Base-by-base conservation (phyloP, 1,140 invertebrate species). In the Lerema accius region DNA sequence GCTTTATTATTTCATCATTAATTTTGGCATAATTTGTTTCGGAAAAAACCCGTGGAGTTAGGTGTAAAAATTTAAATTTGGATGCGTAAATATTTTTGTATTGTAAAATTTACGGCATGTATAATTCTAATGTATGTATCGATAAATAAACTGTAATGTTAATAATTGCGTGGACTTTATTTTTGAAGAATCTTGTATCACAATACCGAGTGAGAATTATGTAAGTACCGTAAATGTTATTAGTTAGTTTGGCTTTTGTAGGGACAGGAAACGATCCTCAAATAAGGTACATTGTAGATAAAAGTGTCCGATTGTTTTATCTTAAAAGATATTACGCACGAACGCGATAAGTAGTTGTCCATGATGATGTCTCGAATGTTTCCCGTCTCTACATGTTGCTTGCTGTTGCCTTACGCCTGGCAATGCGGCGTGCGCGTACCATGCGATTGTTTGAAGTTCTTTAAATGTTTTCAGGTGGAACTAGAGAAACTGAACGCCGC, bases 401-500 rank as follows among this genome's bases (percentile, higher is more conserved):
- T 89, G 84, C 76, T 89, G 59, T 70, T 90, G 71, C 79, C 82
- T 16, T 79, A 87, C 56, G 76, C 77, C 58, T 83, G 77, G 76
- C 82, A 84, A 39, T 81, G 67, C 48, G 13, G 55, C 17, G 80
- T 80, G 32, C 56, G 65, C 3, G 85, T 88, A 28, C 78, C 84
- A 13, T 88, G 84, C 67, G 83, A 90, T 43, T 87, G 87, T 80
- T 73, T 89, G 35, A 90, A 87, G 62, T 82, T 69, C 23, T 87
- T 88, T 56, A 73, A 72, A 62, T 72, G 69, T 48, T 90, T 94
- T 66, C 93, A 99, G 96, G 94, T 98, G 75, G 98, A 99, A 91
- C 91, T 99, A 80, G 98, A 99, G 91, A 97, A 97, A 81, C 90
- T 99, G 63, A 99, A 99, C 87, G 96, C 95, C 75, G 96, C 97